These are phyloP conservation scores for Agriopis marginaria DNA, from an alignment of 2,888 invertebrate species.

Conservation along the genomic window DNA sequence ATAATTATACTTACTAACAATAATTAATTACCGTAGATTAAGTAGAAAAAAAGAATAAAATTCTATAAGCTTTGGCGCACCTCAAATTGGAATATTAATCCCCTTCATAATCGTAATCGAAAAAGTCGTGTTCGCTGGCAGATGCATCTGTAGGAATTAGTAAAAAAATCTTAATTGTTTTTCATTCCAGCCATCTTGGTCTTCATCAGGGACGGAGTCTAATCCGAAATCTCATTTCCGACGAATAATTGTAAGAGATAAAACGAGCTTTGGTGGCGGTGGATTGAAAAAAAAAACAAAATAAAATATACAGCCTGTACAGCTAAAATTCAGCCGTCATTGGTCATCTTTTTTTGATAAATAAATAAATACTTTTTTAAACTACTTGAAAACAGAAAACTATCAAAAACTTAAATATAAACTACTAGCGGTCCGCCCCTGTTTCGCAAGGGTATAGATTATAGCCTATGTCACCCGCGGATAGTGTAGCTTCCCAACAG, in stretches of 20 bases:
- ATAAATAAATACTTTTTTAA: too few species aligned
- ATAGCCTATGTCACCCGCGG: too few species aligned
- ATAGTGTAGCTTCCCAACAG: too few species aligned
- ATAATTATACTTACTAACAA: not conserved
- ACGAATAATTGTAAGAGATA: conserved; percentile 73
- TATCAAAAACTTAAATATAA: too few species aligned
- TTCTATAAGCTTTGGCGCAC: conserved; percentile 9
- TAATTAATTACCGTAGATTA: not conserved
- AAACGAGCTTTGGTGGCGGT: conserved; percentile 45
- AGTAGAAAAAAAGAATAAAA: conserved; percentile 3
- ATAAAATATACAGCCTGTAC: not conserved
- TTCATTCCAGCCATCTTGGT: conserved; percentile 64
- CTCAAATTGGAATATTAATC: conserved; percentile 33
- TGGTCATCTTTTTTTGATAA: too few species aligned
- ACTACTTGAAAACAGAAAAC: too few species aligned
- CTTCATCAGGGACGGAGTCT: conserved; percentile 67
- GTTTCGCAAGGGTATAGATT: too few species aligned
- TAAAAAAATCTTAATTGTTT: conserved; percentile 68
- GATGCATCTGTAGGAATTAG: conserved; percentile 52
- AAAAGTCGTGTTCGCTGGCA: conserved; percentile 24
- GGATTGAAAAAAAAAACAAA: conserved; percentile 24
- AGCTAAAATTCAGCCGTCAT: too few species aligned
- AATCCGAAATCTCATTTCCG: conserved; percentile 81
- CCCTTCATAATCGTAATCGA: conserved; percentile 20
- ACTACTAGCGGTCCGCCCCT: too few species aligned